These are phyloP conservation scores for Fundulus diaphanus DNA, from an alignment of 2,797 vertebrate species.

Conservation along the genomic window DNA sequence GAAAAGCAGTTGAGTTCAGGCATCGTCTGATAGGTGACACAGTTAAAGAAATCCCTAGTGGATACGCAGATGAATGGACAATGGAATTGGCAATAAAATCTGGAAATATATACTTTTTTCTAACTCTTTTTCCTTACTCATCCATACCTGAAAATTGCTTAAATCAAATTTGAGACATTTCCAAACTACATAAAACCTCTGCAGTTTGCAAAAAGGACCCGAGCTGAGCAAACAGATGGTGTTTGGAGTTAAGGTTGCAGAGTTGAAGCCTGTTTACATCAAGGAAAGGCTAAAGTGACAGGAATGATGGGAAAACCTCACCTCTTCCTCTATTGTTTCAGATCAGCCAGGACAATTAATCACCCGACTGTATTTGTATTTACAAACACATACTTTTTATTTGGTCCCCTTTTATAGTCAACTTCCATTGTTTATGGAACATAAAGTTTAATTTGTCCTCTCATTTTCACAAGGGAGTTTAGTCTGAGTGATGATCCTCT, in stretches of 20 bases:
- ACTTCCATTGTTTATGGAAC: not conserved
- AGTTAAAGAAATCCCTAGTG: not conserved
- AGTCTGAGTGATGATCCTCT: conserved; percentile 34
- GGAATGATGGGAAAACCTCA: conserved; percentile 41
- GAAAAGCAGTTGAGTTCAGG: conserved; percentile 36
- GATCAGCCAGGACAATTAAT: conserved; percentile 55
- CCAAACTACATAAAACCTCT: not conserved
- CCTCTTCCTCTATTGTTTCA: conserved; percentile 64
- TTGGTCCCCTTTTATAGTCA: not conserved
- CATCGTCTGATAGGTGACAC: conserved; percentile 44
- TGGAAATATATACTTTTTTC: not conserved
- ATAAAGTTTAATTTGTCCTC: conserved; percentile 11
- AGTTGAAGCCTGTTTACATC: conserved; percentile 49
- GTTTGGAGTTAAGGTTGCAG: conserved; percentile 37
- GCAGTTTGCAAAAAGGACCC: conserved; percentile 40
- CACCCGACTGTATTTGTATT: conserved; percentile 21
- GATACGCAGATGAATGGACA: too few relatives aligned
- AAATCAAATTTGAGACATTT: conserved; percentile 27
- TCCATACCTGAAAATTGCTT: conserved; percentile 5
- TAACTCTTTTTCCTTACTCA: not conserved
- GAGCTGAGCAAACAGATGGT: conserved; percentile 29
- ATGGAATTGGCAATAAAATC: not conserved
- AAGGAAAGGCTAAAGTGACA: conserved; percentile 44
- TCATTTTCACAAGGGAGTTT: conserved; percentile 36
- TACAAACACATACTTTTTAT: conserved; percentile 9